phyloP scores from a whole-genome alignment of 2,797 vertebrate genomes.

The Atherinosoma microstoma region DNA sequence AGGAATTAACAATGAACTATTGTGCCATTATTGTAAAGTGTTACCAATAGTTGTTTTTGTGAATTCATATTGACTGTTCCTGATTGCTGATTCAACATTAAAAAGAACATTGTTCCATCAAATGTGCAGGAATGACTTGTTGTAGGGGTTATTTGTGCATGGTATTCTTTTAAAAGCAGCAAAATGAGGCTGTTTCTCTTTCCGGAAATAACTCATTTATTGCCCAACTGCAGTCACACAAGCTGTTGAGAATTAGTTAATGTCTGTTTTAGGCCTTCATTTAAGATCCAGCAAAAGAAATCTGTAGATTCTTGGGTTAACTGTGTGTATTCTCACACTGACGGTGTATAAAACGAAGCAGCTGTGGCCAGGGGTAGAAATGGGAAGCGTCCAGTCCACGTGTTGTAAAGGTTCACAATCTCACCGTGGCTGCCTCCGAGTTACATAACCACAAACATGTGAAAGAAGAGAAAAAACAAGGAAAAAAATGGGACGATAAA shows the following conservation, averaged over 20 bases:
- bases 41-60: background rate
- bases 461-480: conserved; percentile 27
- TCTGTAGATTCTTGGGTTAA: conserved; percentile 27
- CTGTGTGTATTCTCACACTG: conserved; percentile 18
- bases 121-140: background rate
- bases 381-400: conserved; percentile 54
- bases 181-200: background rate
- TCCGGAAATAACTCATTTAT: background rate
- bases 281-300: conserved; percentile 12
- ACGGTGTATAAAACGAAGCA: conserved; percentile 54
- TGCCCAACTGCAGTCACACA: conserved; percentile 1
- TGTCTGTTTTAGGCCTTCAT: conserved; percentile 37
- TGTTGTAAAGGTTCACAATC: conserved; percentile 57
- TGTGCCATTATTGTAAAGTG: too few species aligned
- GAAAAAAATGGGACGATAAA: conserved; percentile 10
- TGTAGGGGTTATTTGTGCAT: background rate
- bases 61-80: background rate
- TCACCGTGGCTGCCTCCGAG: conserved; percentile 43
- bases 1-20: too few species aligned
- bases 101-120: background rate
- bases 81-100: background rate
- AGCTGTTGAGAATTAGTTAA: conserved; percentile 2
- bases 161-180: background rate
- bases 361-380: conserved; percentile 58
- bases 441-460: conserved; percentile 64